phyloP scores from a whole-genome alignment of 2,797 vertebrate species.

The Tangara arthus region DNA sequence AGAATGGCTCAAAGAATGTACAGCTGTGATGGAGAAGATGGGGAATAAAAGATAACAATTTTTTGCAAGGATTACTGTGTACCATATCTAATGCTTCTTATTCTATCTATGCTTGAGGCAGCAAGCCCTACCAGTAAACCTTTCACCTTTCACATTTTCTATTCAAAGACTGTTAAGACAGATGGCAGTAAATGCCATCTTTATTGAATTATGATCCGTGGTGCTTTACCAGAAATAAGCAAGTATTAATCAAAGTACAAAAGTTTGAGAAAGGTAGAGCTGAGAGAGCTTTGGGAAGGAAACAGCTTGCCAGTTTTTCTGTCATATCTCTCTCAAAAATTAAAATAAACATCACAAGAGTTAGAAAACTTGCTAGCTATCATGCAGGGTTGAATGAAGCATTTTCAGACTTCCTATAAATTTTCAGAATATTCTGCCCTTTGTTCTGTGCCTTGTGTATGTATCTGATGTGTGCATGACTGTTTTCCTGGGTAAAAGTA shows the following conservation, averaged over 20 bases:
- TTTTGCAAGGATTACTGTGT: slow-evolving; percentile 12
- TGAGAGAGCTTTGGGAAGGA: not conserved
- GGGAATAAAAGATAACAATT: not conserved
- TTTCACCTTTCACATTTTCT: slow-evolving; percentile 67
- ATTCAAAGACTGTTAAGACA: slow-evolving; percentile 58
- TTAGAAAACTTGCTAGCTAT: not conserved
- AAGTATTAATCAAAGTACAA: slow-evolving; percentile 70
- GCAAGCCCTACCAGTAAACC: slow-evolving; percentile 47
- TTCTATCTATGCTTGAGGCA: slow-evolving; percentile 43
- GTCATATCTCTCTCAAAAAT: not conserved
- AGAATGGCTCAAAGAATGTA: slow-evolving; percentile 8
- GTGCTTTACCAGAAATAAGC: slow-evolving; percentile 63
- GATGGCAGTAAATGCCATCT: slow-evolving; percentile 66
- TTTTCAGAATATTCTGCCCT: not conserved
- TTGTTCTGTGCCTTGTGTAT: not conserved
- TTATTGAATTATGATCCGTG: slow-evolving; percentile 69
- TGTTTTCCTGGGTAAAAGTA: not conserved
- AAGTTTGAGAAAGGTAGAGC: slow-evolving; percentile 30
- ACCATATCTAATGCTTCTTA: not conserved
- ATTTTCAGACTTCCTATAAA: not conserved
- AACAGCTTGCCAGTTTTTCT: not conserved
- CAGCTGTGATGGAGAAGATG: not conserved
- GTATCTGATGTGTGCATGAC: fast-evolving
- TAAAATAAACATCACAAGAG: not conserved
- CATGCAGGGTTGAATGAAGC: not conserved